Evolutionary conservation across 2,797 vertebrate species (phyloP).

Genomic region (Alectoris magna): DNA sequence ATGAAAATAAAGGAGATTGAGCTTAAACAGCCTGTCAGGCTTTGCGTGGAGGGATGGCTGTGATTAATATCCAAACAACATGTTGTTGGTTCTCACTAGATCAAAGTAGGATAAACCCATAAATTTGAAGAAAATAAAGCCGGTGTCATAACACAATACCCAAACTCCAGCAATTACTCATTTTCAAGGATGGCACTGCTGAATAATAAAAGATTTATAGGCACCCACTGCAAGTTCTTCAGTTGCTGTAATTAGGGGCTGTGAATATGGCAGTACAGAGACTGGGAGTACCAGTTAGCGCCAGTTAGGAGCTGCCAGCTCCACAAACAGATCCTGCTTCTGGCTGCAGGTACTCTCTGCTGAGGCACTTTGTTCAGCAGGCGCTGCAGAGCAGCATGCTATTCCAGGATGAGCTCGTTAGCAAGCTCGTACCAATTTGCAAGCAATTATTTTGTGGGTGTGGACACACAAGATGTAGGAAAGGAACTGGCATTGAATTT

Average conservation of each 20-base stretch:
- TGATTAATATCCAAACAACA: not conserved
- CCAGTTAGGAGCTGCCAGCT: not conserved
- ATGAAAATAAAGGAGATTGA: not conserved
- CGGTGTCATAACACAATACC: not conserved
- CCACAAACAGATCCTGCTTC: not conserved
- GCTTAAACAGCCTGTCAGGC: not conserved
- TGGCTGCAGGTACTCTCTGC: not conserved
- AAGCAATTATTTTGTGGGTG: not conserved
- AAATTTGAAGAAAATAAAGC: not conserved
- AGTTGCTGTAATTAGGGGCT: not conserved
- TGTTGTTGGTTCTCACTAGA: not conserved
- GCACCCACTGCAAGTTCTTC: not conserved
- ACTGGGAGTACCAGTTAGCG: not conserved
- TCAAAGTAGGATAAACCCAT: not conserved
- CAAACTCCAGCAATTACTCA: not conserved
- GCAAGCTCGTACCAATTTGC: not conserved
- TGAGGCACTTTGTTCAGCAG: not conserved
- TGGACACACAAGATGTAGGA: not conserved
- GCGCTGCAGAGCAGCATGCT: not conserved
- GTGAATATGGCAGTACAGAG: not conserved
- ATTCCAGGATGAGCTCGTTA: not conserved
- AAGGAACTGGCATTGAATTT: not conserved
- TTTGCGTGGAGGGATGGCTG: not conserved
- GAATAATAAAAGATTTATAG: not conserved
- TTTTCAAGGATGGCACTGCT: not conserved